Base-by-base conservation (phyloP, 2,113 vertebrate genomes). In the Anhinga rufa region DNA sequence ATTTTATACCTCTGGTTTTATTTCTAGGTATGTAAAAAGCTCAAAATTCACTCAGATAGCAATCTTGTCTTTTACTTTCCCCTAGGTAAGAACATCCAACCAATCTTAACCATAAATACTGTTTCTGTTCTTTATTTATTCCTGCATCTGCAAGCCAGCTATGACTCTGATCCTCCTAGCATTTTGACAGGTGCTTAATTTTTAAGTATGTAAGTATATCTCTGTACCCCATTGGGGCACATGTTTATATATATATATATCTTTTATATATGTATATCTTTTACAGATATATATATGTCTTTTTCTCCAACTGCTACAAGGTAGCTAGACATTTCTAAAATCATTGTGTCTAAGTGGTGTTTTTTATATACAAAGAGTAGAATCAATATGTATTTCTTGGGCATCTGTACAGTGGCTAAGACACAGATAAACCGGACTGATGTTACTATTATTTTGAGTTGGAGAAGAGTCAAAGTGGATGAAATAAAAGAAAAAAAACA, bases 1-100 rank as follows among this genome's bases (percentile, higher is more conserved):
- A 75, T 83, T 83, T 86, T 75, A 40, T 65, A 72, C 76, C 91
- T 96, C 86, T 96, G 92, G 3, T 97, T 95, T 94, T 93, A 64
- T 81, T 96, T 97, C 93, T 62, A 60, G 52, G 32, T 76, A 76
- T 78, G 52, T 84, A 89, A 86, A 93, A 96, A 66, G 12, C 54
- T 93, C 72, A 61, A 83, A 92, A 91, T 93, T 93, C 4, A 82
- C 94, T 96, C 90, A 96, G 85, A 89, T 36, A 87, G 14, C 51
- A 79, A 89, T 91, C 88, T 82, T 76, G 65, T 75, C 24, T 61
- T 84, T 91, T 89, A 61, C 48, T 88, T 87, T 94, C 26, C 57
- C 22, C n/a, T 87, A 68, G 61, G 72, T 94, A 68, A 91, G 88
- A 95, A 75, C 38, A 85, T 87, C 66, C n/a, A 76, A 21, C 18